These are phyloP conservation scores for Prionace glauca DNA, from an alignment of 2,797 vertebrate genomes.

Conservation along the genomic window DNA sequence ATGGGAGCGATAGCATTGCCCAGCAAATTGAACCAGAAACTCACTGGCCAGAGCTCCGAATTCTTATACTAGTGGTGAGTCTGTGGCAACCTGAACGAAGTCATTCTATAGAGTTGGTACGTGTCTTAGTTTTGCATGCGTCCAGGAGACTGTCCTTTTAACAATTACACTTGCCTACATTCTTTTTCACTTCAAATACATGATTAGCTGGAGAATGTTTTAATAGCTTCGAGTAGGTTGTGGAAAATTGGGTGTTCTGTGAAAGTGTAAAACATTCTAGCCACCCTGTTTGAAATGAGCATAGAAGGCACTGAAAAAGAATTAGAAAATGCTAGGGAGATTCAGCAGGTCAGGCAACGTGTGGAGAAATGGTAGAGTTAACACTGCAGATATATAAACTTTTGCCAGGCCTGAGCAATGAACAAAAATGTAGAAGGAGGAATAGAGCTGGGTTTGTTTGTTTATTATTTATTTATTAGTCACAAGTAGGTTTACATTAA, in stretches of 20 bases:
- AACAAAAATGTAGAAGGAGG: not conserved
- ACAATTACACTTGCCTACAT: not conserved
- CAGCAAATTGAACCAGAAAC: slow-evolving; percentile 77
- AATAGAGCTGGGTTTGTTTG: not conserved
- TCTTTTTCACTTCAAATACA: not conserved
- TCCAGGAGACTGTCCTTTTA: not conserved
- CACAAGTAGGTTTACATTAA: too few species aligned
- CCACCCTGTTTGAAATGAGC: not conserved
- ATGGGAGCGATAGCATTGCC: slow-evolving; percentile 84
- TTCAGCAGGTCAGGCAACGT: not conserved
- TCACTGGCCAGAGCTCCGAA: slow-evolving; percentile 82
- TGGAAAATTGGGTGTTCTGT: not conserved
- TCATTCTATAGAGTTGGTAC: not conserved
- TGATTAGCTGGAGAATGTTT: not conserved
- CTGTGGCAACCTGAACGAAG: not conserved
- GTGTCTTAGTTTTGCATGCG: not conserved
- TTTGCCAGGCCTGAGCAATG: not conserved
- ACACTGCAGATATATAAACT: not conserved
- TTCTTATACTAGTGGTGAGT: slow-evolving; percentile 85
- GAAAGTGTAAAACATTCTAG: not conserved
- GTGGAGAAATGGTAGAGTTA: not conserved
- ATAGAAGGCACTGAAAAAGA: not conserved
- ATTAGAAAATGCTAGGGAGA: not conserved
- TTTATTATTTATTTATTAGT: too few species aligned
- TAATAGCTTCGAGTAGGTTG: not conserved